phyloP scores from a whole-genome alignment of 2,888 invertebrate species.

The Tetranychus piercei region DNA sequence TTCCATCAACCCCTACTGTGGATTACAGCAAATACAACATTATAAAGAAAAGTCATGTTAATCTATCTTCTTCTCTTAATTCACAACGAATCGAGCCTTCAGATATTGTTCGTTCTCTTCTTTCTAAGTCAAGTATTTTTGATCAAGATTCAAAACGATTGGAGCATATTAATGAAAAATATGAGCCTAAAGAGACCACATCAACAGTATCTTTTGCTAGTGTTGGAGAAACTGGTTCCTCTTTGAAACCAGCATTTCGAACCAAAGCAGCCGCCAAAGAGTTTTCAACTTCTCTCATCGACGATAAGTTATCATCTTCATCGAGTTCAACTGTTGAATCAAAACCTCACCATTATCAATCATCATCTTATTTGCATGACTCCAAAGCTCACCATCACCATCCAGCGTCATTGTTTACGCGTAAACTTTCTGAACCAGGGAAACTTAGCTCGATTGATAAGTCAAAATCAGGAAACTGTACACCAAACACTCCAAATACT shows the following conservation, averaged over 20 bases:
- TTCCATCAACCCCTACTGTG: conserved; percentile 22
- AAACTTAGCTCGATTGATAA: conserved; percentile 17
- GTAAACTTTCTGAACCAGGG: conserved; percentile 20
- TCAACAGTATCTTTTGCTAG: not conserved
- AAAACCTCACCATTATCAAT: not conserved
- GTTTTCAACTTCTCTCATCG: conserved; percentile 25
- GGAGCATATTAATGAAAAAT: conserved; percentile 57
- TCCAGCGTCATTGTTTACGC: conserved; percentile 13
- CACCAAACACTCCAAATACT: conserved; percentile 21
- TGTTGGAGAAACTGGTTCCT: not conserved
- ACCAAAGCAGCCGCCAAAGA: conserved; percentile 30
- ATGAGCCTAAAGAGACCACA: conserved; percentile 40
- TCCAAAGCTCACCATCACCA: not conserved
- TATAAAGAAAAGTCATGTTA: conserved; percentile 29
- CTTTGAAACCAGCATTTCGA: conserved; percentile 25
- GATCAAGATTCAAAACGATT: conserved; percentile 85
- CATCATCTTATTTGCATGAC: conserved; percentile 4
- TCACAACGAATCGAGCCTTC: conserved; percentile 67
- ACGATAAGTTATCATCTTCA: not conserved
- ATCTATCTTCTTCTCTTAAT: conserved; percentile 31
- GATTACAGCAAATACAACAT: conserved; percentile 33
- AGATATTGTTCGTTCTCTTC: conserved; percentile 73
- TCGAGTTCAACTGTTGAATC: not conserved
- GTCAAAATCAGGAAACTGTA: conserved; percentile 1
- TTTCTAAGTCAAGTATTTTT: conserved; percentile 80